These are phyloP conservation scores for Eudyptes chrysolophus DNA, from an alignment of 2,113 vertebrate genomes.

Conservation along the genomic window DNA sequence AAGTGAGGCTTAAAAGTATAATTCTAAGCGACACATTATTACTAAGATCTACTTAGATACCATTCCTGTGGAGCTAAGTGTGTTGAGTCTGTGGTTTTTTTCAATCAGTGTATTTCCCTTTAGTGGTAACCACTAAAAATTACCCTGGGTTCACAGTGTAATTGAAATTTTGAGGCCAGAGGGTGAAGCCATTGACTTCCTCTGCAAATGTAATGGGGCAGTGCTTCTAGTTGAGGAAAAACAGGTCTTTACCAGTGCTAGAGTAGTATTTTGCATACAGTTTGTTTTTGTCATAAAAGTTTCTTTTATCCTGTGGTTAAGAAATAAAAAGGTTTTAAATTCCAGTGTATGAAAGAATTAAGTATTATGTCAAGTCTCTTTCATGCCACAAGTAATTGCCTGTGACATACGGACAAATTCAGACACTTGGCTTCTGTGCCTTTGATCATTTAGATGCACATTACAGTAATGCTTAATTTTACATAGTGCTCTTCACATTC, in stretches of 20 bases:
- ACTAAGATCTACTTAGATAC: background rate
- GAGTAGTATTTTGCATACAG: background rate
- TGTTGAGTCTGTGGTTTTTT: conserved; percentile 55
- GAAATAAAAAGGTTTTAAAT: conserved; percentile 11
- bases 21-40: background rate
- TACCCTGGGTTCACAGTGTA: background rate
- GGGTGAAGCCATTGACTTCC: conserved; percentile 54
- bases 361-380: background rate
- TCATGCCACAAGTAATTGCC: background rate
- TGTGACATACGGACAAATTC: background rate
- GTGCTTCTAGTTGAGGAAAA: background rate
- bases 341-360: background rate
- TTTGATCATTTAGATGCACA: background rate
- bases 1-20: background rate
- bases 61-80: background rate
- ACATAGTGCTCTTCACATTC: background rate
- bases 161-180: conserved; percentile 51
- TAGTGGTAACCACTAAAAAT: conserved; percentile 44
- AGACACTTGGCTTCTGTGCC: background rate
- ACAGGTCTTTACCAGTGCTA: background rate
- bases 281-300: background rate
- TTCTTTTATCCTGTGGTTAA: conserved; percentile 12
- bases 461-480: background rate
- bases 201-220: background rate
- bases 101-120: conserved; percentile 52